These are phyloP conservation scores for Hypsibius dujardini DNA, from an alignment of 1,140 invertebrate genomes.

Conservation along the genomic window DNA sequence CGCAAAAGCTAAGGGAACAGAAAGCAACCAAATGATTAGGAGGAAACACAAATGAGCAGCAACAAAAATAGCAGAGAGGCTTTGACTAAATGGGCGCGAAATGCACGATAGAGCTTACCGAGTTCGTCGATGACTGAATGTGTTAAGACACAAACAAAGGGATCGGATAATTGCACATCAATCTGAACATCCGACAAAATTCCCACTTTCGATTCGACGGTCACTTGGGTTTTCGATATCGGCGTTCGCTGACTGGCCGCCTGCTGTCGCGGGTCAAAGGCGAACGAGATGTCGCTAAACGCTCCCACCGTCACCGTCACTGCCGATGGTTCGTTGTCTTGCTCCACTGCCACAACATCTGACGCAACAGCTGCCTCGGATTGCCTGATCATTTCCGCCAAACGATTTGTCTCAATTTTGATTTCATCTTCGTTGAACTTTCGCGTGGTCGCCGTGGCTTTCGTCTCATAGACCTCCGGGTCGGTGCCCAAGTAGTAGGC, in stretches of 20 bases:
- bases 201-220: neutral
- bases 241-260: neutral
- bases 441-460: neutral
- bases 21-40: too few relatives aligned
- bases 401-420: neutral
- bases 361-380: neutral
- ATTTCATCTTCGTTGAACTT: neutral
- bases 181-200: neutral
- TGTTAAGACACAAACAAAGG: neutral
- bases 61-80: too few relatives aligned
- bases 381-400: neutral
- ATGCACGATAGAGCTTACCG: too few relatives aligned
- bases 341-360: neutral
- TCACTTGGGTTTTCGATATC: neutral
- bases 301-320: neutral
- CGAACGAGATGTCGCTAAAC: neutral
- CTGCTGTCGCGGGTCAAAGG: neutral
- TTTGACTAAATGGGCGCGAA: too few relatives aligned
- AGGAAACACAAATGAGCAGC: too few relatives aligned
- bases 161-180: neutral
- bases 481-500: neutral
- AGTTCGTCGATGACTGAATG: too few relatives aligned
- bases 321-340: neutral
- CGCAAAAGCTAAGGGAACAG: too few relatives aligned
- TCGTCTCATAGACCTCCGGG: constrained; percentile 8